Conservation (phyloP, 2,888 invertebrate species). For the Achlya flavicornis region DNA sequence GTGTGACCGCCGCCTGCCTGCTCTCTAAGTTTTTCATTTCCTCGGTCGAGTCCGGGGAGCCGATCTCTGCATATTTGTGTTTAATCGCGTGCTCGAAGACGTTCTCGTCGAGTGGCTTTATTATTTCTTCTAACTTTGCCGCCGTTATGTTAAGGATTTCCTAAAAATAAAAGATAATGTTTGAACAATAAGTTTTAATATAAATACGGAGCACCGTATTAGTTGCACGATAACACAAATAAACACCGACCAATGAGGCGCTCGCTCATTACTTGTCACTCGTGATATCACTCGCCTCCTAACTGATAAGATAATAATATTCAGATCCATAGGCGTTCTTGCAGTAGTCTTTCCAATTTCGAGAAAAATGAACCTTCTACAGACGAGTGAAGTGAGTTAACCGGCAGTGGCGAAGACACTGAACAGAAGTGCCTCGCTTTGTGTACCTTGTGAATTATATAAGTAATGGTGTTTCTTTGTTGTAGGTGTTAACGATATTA, state of each 20-base stretch:
- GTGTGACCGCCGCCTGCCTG: constrained; percentile 79
- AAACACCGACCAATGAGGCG: constrained; percentile 72
- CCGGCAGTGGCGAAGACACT: not conserved
- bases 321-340: constrained; percentile 63
- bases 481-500: constrained; percentile 77
- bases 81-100: constrained; percentile 64
- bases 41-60: constrained; percentile 80
- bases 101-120: constrained; percentile 73
- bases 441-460: constrained; percentile 46
- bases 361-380: constrained; percentile 70
- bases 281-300: constrained; percentile 67
- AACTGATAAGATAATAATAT: constrained; percentile 75
- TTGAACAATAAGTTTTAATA: constrained; percentile 56
- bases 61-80: constrained; percentile 72
- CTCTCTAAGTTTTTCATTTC: constrained; percentile 82
- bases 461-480: constrained; percentile 72
- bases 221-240: constrained; percentile 67
- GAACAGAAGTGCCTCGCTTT: constrained; percentile 34
- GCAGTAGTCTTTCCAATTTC: constrained; percentile 67
- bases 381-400: constrained; percentile 65
- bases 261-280: constrained; percentile 61
- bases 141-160: constrained; percentile 84
- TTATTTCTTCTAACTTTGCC: constrained; percentile 83
- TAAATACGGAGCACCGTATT: constrained; percentile 35
- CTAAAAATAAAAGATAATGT: constrained; percentile 74